phyloP scores from a whole-genome alignment of 2,888 invertebrate species.

The Campoletis raptor region DNA sequence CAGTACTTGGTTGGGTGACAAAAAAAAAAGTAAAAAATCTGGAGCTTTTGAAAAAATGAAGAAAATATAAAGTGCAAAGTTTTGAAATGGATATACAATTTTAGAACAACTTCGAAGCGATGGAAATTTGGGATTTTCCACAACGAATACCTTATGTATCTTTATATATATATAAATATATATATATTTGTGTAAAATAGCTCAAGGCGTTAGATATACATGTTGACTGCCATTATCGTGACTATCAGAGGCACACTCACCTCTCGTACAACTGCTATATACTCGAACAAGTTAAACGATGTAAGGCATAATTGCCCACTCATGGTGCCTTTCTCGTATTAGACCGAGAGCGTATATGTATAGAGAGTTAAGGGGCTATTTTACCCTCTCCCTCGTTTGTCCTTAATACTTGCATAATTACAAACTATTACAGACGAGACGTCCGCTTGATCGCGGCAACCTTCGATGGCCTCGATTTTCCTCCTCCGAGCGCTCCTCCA shows the following conservation, averaged over 20 bases:
- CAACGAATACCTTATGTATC: slow-evolving; percentile 1
- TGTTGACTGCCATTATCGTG: slow-evolving; percentile 24
- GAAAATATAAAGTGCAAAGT: not conserved
- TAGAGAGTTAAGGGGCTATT: not conserved
- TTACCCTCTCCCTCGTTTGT: not conserved
- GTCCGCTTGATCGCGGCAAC: slow-evolving; percentile 17
- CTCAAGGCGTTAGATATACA: slow-evolving; percentile 31
- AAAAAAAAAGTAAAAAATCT: too few relatives aligned
- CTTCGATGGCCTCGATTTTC: not conserved
- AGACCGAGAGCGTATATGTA: slow-evolving; percentile 50
- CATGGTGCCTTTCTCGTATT: slow-evolving; percentile 59
- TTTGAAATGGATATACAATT: not conserved
- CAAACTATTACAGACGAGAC: slow-evolving; percentile 48
- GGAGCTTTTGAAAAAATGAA: not conserved
- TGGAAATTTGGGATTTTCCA: not conserved
- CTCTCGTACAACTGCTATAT: slow-evolving; percentile 61
- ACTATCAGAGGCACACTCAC: slow-evolving; percentile 56
- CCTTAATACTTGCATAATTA: slow-evolving; percentile 41
- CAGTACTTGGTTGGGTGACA: too few relatives aligned
- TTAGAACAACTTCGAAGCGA: not conserved
- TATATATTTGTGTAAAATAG: slow-evolving; percentile 37
- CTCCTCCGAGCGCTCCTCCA: not conserved
- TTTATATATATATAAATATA: slow-evolving; percentile 10
- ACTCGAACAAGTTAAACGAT: slow-evolving; percentile 68
- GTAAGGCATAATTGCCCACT: slow-evolving; percentile 69